A percentile compares a stretch with the other conserved stretches of the same genome.
These are phyloP conservation scores for Chiloscyllium punctatum DNA, from an alignment of 2,797 vertebrate species.

Conservation along the genomic window DNA sequence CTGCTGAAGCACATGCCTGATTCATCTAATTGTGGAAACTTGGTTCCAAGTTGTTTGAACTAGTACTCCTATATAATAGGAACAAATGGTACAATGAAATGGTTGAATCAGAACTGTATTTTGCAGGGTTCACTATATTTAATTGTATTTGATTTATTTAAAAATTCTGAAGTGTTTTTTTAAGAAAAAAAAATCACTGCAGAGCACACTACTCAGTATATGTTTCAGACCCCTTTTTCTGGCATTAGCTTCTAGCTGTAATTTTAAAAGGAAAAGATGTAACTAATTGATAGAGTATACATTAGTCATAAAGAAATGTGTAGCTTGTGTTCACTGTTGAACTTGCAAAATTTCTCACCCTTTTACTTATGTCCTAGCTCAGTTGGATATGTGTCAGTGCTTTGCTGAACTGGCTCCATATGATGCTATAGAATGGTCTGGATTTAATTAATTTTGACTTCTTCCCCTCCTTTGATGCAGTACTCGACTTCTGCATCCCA, in stretches of 20 bases:
- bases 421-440: neutral
- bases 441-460: neutral
- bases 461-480: neutral
- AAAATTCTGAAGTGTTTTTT: slow-evolving; percentile 6
- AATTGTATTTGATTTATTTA: slow-evolving; percentile 23
- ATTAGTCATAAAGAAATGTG: neutral
- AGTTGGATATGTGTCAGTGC: neutral
- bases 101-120: slow-evolving; percentile 30
- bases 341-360: neutral
- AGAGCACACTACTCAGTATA: neutral
- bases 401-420: neutral
- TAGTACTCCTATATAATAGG: neutral
- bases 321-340: neutral
- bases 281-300: neutral
- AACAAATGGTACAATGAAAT: slow-evolving; percentile 19
- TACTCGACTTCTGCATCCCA: neutral
- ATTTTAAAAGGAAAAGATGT: slow-evolving; percentile 19
- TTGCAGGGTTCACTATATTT: slow-evolving; percentile 1
- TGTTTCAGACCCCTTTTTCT: neutral
- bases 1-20: neutral
- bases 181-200: neutral
- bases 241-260: slow-evolving; percentile 15
- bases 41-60: slow-evolving; percentile 26
- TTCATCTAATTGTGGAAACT: neutral
- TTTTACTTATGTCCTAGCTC: neutral